Evolutionary conservation across 2,888 invertebrate genomes (phyloP), one percentile per base, ranked within the genome.

Genomic region (Teleogryllus oceanicus): DNA sequence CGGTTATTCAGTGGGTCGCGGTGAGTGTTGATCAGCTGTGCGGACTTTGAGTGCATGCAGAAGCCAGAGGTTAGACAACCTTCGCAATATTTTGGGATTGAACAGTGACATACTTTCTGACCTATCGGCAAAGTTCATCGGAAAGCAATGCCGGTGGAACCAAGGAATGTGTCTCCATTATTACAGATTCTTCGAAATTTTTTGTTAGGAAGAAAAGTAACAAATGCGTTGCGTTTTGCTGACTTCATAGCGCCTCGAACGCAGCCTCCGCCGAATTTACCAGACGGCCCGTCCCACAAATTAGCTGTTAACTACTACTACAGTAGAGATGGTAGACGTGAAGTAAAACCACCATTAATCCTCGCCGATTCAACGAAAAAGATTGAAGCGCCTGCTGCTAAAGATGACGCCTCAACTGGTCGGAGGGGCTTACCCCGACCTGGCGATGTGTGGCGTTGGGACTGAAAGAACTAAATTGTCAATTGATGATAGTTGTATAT

Each of bases 291-390:
- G 2, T 89, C 93, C 50, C 94, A 95, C 87, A 91, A 92, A 84
- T 89, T 95, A 81, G 91, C 93, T 18, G 91, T 90, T 77, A 96
- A 97, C 87, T 96, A 96, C 86, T 98, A 98, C 85, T 94, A 89
- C 85, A 87, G 89, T 0, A 90, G 97, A 80, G 98, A 98, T 89
- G 95, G 89, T 0, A 91, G 98, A 78, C 90, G 96, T 80, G 93
- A 94, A 85, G 94, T 94, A 5, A 83, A 86, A 16, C 95, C 94
- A 2, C 94, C 88, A 75, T 2, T 77, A 11, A n/a, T 82, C 3
- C 49, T 80, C n/a, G 79, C 78, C 51, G 80, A 79, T n/a, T 50
- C 77, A n/a, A 49, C 50, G 18, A 74, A 78, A 49, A 16, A 11
- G 49, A 49, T 77, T 20, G 62, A 74, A 11, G 75, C 80, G 24